phyloP scores from a whole-genome alignment of 2,797 vertebrate genomes.

The Eidolon dupreanum region DNA sequence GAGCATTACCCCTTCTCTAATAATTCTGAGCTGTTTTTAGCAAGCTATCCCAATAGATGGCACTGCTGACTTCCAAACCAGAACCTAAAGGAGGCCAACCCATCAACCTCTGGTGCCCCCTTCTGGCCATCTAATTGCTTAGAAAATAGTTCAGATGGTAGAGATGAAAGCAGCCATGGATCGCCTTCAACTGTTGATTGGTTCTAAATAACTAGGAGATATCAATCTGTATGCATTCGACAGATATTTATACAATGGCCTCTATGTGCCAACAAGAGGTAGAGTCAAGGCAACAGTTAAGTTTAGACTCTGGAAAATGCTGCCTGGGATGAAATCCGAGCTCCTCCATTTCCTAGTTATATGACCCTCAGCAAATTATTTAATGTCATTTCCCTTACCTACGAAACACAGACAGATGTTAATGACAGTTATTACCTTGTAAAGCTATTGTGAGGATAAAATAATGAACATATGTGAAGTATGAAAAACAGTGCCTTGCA shows the following conservation, averaged over 20 bases:
- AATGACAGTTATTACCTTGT: neutral
- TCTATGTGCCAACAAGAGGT: too few species aligned
- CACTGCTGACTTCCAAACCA: conserved; percentile 64
- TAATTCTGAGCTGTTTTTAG: neutral
- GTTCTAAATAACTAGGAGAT: neutral
- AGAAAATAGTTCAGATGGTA: neutral
- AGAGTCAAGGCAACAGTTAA: neutral
- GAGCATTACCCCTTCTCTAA: too few species aligned
- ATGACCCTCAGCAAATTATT: neutral
- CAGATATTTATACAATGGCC: neutral
- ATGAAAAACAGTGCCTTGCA: neutral
- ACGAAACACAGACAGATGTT: neutral
- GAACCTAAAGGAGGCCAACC: neutral
- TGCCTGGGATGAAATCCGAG: neutral
- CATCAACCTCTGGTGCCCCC: neutral
- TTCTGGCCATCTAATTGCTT: neutral
- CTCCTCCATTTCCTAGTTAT: neutral
- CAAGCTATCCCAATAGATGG: conserved; percentile 81
- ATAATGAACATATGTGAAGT: neutral
- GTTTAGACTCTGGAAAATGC: too few species aligned
- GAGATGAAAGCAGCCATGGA: neutral
- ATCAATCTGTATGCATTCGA: neutral
- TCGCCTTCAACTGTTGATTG: neutral
- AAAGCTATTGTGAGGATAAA: neutral
- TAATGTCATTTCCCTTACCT: neutral